Conservation (phyloP, 2,113 vertebrate genomes). For the Uria aalge region DNA sequence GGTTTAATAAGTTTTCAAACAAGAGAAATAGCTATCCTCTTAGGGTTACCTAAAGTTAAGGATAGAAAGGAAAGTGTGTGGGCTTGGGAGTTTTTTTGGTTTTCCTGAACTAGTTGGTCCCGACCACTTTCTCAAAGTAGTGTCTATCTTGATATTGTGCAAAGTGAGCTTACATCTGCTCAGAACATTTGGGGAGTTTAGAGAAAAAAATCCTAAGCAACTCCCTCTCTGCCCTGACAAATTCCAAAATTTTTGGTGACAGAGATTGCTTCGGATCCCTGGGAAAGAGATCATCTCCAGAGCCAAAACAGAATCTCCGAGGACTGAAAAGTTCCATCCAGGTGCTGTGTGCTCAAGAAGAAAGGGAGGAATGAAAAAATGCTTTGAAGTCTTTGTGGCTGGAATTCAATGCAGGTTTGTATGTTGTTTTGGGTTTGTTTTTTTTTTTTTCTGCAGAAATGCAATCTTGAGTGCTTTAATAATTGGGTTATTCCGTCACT, state of each 20-base stretch:
- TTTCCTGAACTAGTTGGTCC: background rate
- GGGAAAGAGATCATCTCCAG: background rate
- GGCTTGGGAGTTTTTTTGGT: background rate
- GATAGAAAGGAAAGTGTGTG: background rate
- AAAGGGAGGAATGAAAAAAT: background rate
- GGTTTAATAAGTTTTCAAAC: background rate
- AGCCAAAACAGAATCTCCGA: background rate
- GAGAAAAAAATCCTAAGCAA: background rate
- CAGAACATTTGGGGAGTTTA: background rate
- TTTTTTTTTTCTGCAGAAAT: background rate
- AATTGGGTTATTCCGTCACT: background rate
- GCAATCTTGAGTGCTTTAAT: background rate
- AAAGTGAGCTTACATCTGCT: background rate
- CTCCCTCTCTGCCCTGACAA: rapidly evolving
- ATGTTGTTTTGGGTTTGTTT: background rate
- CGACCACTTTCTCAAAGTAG: background rate
- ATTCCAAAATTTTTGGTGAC: background rate
- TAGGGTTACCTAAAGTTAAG: background rate
- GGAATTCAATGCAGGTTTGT: background rate
- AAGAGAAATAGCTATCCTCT: background rate
- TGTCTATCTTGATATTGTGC: background rate
- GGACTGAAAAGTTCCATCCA: background rate
- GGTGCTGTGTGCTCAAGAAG: background rate
- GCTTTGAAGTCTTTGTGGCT: background rate
- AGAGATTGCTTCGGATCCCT: background rate